Percentiles rank a stretch among this genome's conserved stretches.
These are phyloP conservation scores for Diorhabda carinulata DNA, from an alignment of 1,140 invertebrate genomes.

Conservation along the genomic window DNA sequence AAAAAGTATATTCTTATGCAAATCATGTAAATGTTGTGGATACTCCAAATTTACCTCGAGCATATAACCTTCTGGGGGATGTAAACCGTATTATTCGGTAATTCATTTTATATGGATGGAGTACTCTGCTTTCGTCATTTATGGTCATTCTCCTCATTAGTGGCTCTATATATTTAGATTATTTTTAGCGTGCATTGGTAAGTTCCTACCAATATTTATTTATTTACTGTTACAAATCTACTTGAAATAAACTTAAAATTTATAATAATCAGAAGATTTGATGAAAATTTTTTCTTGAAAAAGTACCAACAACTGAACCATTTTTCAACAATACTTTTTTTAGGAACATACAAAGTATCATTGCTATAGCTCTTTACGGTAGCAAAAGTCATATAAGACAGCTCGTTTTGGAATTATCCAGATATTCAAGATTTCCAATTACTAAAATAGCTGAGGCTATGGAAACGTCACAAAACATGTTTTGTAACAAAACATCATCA, in stretches of 20 bases:
- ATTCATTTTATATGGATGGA: no score
- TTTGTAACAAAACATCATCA: not conserved
- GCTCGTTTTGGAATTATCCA: conserved; percentile 13
- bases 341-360: conserved; percentile 11
- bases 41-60: conserved; percentile 31
- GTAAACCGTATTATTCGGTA: no score
- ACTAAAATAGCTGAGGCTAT: conserved; percentile 8
- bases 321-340: not conserved
- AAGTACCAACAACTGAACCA: no score
- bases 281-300: no score
- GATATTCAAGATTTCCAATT: conserved; percentile 9
- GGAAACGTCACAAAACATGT: conserved; percentile 12
- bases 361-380: conserved; percentile 15
- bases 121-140: no score
- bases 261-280: no score
- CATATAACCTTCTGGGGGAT: conserved; percentile 30
- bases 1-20: conserved; percentile 37
- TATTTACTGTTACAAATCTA: no score
- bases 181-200: no score
- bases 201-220: no score
- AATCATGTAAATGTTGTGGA: conserved; percentile 28
- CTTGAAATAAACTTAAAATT: no score
- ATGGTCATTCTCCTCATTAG: no score
- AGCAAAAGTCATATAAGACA: conserved; percentile 8
- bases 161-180: no score